These are phyloP conservation scores for Steinernema scapterisci DNA, from an alignment of 2,888 invertebrate genomes.

Conservation along the genomic window DNA sequence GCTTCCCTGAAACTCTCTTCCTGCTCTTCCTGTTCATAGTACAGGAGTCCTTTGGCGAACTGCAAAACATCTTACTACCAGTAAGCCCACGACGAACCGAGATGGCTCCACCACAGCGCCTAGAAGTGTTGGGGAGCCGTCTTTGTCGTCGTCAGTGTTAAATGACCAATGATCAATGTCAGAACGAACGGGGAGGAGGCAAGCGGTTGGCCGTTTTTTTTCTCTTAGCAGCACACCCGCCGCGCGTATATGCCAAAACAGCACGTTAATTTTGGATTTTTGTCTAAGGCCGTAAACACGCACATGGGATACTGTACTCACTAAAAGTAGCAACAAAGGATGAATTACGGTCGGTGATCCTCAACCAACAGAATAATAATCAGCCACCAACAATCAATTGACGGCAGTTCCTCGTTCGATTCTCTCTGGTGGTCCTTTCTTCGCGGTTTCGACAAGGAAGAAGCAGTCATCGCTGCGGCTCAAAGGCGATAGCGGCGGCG, in stretches of 20 bases:
- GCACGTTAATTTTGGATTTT: constrained; percentile 1
- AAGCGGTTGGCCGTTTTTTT: neutral
- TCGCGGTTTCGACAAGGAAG: constrained; percentile 13
- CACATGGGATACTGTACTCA: neutral
- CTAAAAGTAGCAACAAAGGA: neutral
- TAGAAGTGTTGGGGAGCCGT: neutral
- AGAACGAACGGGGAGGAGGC: neutral
- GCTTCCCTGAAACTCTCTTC: neutral
- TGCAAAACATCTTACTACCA: neutral
- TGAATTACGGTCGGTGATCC: too few species aligned
- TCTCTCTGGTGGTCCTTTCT: neutral
- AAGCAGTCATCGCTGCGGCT: neutral
- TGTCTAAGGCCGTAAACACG: neutral
- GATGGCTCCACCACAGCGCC: constrained; percentile 3
- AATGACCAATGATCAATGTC: constrained; percentile 23
- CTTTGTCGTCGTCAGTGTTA: neutral
- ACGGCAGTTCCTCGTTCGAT: neutral
- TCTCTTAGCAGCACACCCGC: neutral
- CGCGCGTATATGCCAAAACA: constrained; percentile 5
- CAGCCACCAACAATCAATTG: constrained; percentile 19
- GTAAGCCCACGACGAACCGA: neutral
- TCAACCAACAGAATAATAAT: constrained; percentile 10
- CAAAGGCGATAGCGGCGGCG: too few species aligned
- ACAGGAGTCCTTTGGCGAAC: constrained; percentile 4
- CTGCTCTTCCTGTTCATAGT: neutral